Evolutionary conservation across 2,888 invertebrate genomes (phyloP).

Genomic region (Lithodes maja): DNA sequence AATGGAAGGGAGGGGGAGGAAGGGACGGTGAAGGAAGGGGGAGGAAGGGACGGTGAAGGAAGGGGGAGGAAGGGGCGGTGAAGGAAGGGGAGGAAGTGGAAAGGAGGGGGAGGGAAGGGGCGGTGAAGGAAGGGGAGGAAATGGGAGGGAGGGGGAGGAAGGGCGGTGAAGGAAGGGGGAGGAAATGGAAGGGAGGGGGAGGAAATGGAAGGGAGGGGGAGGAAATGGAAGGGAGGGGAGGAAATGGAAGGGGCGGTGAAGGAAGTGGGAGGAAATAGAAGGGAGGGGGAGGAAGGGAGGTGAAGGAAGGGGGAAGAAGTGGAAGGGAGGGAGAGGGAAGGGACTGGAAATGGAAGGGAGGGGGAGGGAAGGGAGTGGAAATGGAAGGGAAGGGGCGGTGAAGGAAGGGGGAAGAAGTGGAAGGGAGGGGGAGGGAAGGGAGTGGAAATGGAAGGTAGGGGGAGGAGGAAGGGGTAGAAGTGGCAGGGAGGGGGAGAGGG

Average conservation of each 20-base stretch:
- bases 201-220: not conserved
- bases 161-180: not conserved
- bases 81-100: not conserved
- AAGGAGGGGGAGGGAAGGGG: not conserved
- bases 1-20: not conserved
- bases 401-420: not conserved
- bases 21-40: not conserved
- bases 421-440: not conserved
- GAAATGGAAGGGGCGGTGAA: not conserved
- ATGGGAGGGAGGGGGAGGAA: not conserved
- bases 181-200: not conserved
- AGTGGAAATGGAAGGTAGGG: no score
- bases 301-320: no score
- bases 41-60: not conserved
- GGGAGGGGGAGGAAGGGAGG: not conserved
- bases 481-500: not conserved
- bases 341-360: not conserved
- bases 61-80: not conserved
- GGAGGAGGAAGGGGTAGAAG: no score
- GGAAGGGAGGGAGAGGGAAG: not conserved
- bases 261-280: not conserved
- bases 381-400: not conserved
- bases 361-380: not conserved
- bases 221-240: not conserved
- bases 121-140: not conserved